Conservation (phyloP, 2,113 vertebrate genomes). For the Equus quagga region DNA sequence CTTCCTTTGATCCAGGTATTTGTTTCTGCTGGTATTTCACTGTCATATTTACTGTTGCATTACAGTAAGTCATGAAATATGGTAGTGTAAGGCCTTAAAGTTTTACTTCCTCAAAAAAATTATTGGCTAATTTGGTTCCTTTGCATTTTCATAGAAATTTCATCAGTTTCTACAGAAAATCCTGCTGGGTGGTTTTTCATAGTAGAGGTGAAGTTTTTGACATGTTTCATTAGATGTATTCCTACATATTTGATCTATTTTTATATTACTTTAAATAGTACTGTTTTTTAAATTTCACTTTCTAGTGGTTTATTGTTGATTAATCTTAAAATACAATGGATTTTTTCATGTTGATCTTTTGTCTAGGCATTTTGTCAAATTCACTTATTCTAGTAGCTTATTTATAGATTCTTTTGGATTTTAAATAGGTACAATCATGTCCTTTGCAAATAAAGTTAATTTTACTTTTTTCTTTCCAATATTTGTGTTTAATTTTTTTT, state of each 20-base stretch:
- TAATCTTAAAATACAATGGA: neutral
- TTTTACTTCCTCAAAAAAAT: neutral
- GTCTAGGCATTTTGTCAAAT: neutral
- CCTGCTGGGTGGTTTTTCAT: neutral
- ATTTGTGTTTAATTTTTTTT: neutral
- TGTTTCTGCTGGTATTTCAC: neutral
- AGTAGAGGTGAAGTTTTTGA: conserved; percentile 1
- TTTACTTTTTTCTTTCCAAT: neutral
- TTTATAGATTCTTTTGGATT: neutral
- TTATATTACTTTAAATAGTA: neutral
- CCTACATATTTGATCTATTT: neutral
- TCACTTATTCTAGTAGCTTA: neutral
- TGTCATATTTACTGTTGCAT: neutral
- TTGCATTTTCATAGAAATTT: neutral
- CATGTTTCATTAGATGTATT: neutral
- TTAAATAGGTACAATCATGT: neutral
- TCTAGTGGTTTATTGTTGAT: neutral
- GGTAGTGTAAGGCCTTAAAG: neutral
- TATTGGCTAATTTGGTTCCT: neutral
- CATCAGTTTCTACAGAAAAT: neutral
- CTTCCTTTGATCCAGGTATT: neutral
- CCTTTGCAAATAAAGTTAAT: neutral
- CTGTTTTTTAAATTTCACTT: neutral
- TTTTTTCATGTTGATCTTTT: neutral
- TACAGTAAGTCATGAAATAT: neutral